phyloP scores from a whole-genome alignment of 2,113 vertebrate species.

The Capreolus pygargus region DNA sequence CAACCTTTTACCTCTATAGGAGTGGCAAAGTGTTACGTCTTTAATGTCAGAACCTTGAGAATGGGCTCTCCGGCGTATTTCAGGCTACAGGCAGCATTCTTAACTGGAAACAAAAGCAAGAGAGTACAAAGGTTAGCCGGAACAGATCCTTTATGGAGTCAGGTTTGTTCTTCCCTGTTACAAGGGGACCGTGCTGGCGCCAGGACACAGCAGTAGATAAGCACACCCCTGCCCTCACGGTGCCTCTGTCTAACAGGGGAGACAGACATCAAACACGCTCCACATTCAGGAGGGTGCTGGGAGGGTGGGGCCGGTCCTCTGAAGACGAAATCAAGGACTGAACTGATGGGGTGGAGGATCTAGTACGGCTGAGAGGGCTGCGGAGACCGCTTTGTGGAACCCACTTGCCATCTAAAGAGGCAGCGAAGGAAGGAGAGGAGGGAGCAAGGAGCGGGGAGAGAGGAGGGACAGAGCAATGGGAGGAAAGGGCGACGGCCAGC shows the following conservation, averaged over 20 bases:
- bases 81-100: neutral
- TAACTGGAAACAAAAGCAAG: neutral
- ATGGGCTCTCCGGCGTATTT: neutral
- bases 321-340: neutral
- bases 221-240: neutral
- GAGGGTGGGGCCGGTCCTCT: too few species aligned
- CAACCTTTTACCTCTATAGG: neutral
- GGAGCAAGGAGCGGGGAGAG: neutral
- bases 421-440: neutral
- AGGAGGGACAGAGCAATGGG: neutral
- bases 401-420: neutral
- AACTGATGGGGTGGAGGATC: neutral
- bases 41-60: neutral
- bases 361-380: too few species aligned
- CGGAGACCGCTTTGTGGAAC: neutral
- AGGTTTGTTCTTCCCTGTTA: neutral
- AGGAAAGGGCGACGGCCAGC: neutral
- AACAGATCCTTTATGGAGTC: neutral
- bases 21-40: neutral
- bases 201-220: neutral
- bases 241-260: neutral
- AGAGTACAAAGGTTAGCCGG: neutral
- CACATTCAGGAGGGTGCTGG: neutral
- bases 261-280: neutral
- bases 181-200: neutral